These are phyloP conservation scores for Trichonephila clavipes DNA, from an alignment of 1,140 invertebrate genomes.

Conservation along the genomic window DNA sequence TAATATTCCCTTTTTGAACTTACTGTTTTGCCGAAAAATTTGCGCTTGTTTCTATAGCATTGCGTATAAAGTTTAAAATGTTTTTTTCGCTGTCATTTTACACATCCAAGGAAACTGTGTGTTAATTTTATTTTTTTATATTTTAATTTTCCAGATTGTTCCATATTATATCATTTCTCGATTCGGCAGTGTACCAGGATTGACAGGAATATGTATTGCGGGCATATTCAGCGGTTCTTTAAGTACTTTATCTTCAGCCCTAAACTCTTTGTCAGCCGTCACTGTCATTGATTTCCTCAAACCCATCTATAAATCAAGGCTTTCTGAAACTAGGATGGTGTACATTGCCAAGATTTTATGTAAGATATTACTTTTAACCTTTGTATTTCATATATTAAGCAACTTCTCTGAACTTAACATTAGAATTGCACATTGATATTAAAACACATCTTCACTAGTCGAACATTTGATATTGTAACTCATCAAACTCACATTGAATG, in stretches of 20 bases:
- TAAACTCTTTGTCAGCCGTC: constrained; percentile 36
- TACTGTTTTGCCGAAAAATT: too few species aligned
- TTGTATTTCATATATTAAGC: too few species aligned
- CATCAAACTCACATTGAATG: too few species aligned
- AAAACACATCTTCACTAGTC: too few species aligned
- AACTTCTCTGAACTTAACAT: too few species aligned
- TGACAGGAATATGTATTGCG: constrained; percentile 82
- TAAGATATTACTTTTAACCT: background rate
- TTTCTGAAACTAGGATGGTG: background rate
- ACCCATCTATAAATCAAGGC: background rate
- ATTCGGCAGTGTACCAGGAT: constrained; percentile 74
- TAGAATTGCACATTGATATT: too few species aligned
- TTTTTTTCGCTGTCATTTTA: background rate
- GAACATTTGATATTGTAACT: too few species aligned
- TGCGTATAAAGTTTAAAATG: too few species aligned
- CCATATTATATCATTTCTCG: constrained; percentile 14
- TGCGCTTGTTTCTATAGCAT: too few species aligned
- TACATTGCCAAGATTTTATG: background rate
- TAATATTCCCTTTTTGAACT: too few species aligned
- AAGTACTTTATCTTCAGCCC: constrained; percentile 45
- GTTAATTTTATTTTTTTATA: background rate
- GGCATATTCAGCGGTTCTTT: constrained; percentile 52
- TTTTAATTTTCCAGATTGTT: constrained; percentile 1
- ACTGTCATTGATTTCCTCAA: constrained; percentile 14
- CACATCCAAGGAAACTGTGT: too few species aligned